These are phyloP conservation scores for Dysidea cf. avara DNA, from an alignment of 37 sponge, comb jelly and placozoan genomes.

Conservation along the genomic window DNA sequence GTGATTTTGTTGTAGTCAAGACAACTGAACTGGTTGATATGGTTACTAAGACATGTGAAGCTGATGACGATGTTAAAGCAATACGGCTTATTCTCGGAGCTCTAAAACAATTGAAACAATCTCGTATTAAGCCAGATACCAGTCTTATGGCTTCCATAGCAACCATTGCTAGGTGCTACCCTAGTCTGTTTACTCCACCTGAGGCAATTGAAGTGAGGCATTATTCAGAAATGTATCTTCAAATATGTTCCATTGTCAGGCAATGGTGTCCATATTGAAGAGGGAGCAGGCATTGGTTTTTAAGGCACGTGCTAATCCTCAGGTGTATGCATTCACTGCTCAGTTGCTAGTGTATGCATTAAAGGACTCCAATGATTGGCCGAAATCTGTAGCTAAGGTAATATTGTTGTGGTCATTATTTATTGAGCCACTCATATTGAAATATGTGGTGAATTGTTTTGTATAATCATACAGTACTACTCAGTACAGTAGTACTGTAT, in stretches of 20 bases:
- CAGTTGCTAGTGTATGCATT: conserved; percentile 56
- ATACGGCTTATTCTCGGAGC: conserved; percentile 38
- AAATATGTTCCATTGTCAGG: conserved; percentile 15
- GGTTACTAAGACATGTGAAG: conserved; percentile 23
- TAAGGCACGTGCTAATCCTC: conserved; percentile 59
- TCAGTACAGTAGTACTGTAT: too few species aligned
- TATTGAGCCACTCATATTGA: background rate
- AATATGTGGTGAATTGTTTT: background rate
- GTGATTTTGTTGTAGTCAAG: conserved; percentile 33
- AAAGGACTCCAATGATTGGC: conserved; percentile 77
- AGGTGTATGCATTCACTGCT: conserved; percentile 52
- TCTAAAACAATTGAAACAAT: conserved; percentile 62
- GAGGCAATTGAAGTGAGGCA: conserved; percentile 46
- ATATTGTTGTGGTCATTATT: too few species aligned
- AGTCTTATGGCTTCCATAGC: conserved; percentile 49
- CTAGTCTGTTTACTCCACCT: conserved; percentile 37
- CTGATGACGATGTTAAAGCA: conserved; percentile 20
- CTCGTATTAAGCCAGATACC: conserved; percentile 64
- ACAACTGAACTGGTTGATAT: conserved; percentile 55
- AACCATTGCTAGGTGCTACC: conserved; percentile 17
- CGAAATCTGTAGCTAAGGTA: conserved; percentile 79
- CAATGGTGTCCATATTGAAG: conserved; percentile 55
- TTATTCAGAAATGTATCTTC: background rate
- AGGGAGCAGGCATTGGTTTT: conserved; percentile 58
- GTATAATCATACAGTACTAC: too few species aligned